Percentiles rank a stretch among this genome's conserved stretches.
Evolutionary conservation across 1,140 invertebrate species (phyloP).

Genomic region (Lordiphosa stackelbergi): DNA sequence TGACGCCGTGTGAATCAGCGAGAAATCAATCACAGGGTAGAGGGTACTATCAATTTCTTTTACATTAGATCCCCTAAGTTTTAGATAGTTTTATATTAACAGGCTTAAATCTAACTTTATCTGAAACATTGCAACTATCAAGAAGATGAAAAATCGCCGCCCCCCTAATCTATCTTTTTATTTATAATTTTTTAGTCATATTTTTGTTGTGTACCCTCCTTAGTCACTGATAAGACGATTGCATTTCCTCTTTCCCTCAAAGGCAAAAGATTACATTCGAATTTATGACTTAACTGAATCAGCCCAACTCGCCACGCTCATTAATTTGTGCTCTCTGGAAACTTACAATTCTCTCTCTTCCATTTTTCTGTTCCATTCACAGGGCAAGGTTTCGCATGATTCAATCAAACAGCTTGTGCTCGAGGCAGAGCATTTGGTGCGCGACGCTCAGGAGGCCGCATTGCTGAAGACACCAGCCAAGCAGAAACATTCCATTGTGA

Average conservation of each 20-base stretch:
- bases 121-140: too few relatives aligned
- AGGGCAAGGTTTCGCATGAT: constrained; percentile 76
- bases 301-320: constrained; percentile 57
- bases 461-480: constrained; percentile 74
- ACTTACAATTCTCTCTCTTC: constrained; percentile 6
- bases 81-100: too few relatives aligned
- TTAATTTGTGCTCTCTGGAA: constrained; percentile 38
- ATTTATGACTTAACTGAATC: constrained; percentile 22
- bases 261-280: constrained; percentile 15
- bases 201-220: not conserved
- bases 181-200: too few relatives aligned
- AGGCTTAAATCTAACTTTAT: too few relatives aligned
- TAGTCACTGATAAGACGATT: constrained; percentile 20
- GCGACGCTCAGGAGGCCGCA: constrained; percentile 68
- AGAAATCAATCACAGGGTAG: too few relatives aligned
- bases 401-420: constrained; percentile 77
- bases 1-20: too few relatives aligned
- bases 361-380: constrained; percentile 13
- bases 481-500: constrained; percentile 74
- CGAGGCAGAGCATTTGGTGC: constrained; percentile 77
- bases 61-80: too few relatives aligned
- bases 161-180: too few relatives aligned
- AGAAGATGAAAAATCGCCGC: too few relatives aligned
- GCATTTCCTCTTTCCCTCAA: constrained; percentile 7
- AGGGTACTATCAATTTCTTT: too few relatives aligned